These are phyloP conservation scores for Paralvinella palmiformis DNA, from an alignment of 1,140 invertebrate genomes.

Conservation along the genomic window DNA sequence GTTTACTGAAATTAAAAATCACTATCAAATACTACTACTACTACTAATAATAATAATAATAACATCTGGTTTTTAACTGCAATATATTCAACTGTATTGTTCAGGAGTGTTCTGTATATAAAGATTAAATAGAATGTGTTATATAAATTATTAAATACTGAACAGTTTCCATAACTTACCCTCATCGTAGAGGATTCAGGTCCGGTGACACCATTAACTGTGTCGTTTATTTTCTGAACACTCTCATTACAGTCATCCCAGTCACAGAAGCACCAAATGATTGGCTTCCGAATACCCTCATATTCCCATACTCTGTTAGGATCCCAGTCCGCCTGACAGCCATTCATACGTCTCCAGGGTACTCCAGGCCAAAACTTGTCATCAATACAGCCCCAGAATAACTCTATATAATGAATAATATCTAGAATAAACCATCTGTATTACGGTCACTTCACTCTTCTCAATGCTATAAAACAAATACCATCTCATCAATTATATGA, in stretches of 20 bases:
- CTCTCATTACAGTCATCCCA: not conserved
- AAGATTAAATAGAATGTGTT: no score
- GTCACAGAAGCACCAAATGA: slow-evolving; percentile 1
- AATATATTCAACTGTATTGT: no score
- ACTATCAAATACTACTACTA: no score
- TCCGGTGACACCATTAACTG: not conserved
- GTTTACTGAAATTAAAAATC: no score
- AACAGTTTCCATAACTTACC: no score
- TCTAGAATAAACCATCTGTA: not conserved
- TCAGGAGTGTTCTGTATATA: no score
- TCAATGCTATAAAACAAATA: no score
- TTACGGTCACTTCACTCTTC: no score
- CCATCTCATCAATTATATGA: no score
- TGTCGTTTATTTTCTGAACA: not conserved
- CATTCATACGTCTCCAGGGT: not conserved
- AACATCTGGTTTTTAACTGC: no score
- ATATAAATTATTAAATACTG: no score
- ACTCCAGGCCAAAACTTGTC: slow-evolving; percentile 8
- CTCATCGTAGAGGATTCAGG: not conserved
- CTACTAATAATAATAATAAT: no score
- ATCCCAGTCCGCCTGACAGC: not conserved
- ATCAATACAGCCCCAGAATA: slow-evolving; percentile 7
- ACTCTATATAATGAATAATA: not conserved
- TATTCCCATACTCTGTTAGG: not conserved
- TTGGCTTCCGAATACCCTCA: not conserved